These are phyloP conservation scores for Papilio helenus DNA, from an alignment of 1,140 invertebrate genomes.

Conservation along the genomic window DNA sequence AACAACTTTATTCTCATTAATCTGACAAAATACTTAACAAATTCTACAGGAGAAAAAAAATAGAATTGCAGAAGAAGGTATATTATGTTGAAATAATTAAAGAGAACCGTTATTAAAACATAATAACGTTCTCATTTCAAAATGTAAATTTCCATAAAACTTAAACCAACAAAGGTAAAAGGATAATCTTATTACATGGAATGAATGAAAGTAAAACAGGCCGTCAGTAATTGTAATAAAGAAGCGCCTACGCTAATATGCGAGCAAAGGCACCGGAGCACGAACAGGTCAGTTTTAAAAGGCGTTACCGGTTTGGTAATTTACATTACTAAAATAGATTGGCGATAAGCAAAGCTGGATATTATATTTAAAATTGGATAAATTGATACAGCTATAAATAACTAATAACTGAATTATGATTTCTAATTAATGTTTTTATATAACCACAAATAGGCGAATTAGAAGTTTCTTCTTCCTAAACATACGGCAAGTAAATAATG, in stretches of 20 bases:
- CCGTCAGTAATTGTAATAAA: constrained; percentile 35
- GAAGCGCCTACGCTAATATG: constrained; percentile 53
- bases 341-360: neutral
- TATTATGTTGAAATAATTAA: constrained; percentile 2
- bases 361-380: neutral
- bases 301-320: constrained; percentile 39
- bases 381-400: neutral
- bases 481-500: too few species aligned
- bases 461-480: too few species aligned
- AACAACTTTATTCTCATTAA: neutral
- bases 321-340: constrained; percentile 19
- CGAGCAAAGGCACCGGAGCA: constrained; percentile 47
- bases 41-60: neutral
- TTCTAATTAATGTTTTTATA: too few species aligned
- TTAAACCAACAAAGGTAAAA: constrained; percentile 10
- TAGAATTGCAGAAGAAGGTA: neutral
- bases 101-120: neutral
- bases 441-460: too few species aligned
- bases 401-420: too few species aligned
- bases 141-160: constrained; percentile 19
- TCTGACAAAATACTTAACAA: neutral
- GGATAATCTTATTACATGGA: constrained; percentile 35
- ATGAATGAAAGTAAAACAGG: constrained; percentile 32
- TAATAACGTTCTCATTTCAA: constrained; percentile 5
- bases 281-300: constrained; percentile 44